A percentile compares a stretch with the other conserved stretches of the same genome.
These are phyloP conservation scores for Muricea muricata DNA, from an alignment of 92 coral and sea anemone genomes.

Conservation along the genomic window DNA sequence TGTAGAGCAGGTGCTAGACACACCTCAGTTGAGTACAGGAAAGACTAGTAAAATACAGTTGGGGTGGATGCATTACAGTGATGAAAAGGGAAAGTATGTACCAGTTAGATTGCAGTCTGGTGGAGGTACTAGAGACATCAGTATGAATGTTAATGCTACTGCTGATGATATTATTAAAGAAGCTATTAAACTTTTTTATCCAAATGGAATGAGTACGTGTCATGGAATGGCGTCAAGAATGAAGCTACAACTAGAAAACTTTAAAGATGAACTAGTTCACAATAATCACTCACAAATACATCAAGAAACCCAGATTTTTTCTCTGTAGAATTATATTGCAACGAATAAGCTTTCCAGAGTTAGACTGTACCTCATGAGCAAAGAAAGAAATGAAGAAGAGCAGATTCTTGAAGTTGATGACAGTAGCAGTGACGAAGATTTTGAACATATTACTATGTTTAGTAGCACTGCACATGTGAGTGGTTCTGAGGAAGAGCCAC, in stretches of 20 bases:
- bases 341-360: slow-evolving; percentile 31
- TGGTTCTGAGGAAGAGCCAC: background rate
- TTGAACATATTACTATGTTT: background rate
- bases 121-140: slow-evolving; percentile 24
- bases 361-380: slow-evolving; percentile 14
- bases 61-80: slow-evolving; percentile 28
- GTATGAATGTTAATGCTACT: slow-evolving; percentile 24
- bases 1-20: background rate
- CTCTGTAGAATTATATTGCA: slow-evolving; percentile 20
- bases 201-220: background rate
- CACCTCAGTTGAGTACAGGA: background rate
- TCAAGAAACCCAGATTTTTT: background rate
- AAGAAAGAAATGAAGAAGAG: slow-evolving; percentile 3
- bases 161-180: slow-evolving; percentile 36
- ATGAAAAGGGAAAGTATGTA: slow-evolving; percentile 2
- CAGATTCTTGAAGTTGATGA: background rate
- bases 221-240: slow-evolving; percentile 5
- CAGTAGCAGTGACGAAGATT: background rate
- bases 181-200: slow-evolving; percentile 7
- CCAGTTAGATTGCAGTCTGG: slow-evolving; percentile 14
- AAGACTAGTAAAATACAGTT: background rate
- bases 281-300: background rate
- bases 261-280: slow-evolving; percentile 17
- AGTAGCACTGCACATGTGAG: background rate
- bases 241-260: slow-evolving; percentile 25